Evolutionary conservation across 2,797 vertebrate genomes (phyloP).

Genomic region (Hemitrygon akajei): DNA sequence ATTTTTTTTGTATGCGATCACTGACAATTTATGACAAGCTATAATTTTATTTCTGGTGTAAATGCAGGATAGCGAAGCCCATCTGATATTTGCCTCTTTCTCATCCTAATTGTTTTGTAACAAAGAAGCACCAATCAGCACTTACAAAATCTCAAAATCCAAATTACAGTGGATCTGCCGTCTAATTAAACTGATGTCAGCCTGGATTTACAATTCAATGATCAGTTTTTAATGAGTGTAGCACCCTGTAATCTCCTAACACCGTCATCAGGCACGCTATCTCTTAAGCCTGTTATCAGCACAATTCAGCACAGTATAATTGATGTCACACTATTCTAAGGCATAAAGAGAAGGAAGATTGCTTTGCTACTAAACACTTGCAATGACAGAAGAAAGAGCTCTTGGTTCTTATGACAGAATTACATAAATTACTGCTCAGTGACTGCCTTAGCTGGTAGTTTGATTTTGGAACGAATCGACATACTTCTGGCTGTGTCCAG

Average conservation of each 20-base stretch:
- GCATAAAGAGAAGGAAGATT: constrained; percentile 13
- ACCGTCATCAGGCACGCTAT: constrained; percentile 1
- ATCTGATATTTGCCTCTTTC: background rate
- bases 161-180: constrained; percentile 30
- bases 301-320: constrained; percentile 32
- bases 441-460: background rate
- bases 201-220: constrained; percentile 38
- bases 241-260: constrained; percentile 28
- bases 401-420: constrained; percentile 15
- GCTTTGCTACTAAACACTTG: constrained; percentile 7
- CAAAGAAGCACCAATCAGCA: constrained; percentile 31
- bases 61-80: background rate
- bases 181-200: constrained; percentile 37
- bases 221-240: constrained; percentile 30
- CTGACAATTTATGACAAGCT: constrained; percentile 22
- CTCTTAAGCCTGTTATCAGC: constrained; percentile 34
- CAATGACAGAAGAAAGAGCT: background rate
- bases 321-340: constrained; percentile 34
- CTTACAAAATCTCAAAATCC: constrained; percentile 10
- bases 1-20: background rate
- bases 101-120: constrained; percentile 28
- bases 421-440: constrained; percentile 11
- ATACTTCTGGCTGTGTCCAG: background rate
- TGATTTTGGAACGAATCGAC: background rate
- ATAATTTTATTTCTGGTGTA: constrained; percentile 4